A percentile compares a stretch with the other conserved stretches of the same genome.
These are phyloP conservation scores for Pseudomyrmex flavicornis DNA, from an alignment of 1,140 invertebrate species.

Conservation along the genomic window DNA sequence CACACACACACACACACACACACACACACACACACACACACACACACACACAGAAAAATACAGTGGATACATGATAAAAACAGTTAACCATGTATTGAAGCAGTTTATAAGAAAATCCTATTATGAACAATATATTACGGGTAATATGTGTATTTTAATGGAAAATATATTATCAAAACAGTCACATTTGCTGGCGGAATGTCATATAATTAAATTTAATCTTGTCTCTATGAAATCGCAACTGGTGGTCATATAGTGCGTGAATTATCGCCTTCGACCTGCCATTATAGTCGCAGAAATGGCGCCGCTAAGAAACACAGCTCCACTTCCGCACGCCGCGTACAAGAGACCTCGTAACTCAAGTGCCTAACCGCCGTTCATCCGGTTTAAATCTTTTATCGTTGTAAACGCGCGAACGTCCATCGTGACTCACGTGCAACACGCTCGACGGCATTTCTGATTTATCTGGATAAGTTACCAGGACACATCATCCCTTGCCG, in stretches of 20 bases:
- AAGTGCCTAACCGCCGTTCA: slow-evolving; percentile 38
- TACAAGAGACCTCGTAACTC: slow-evolving; percentile 23
- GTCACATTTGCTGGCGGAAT: slow-evolving; percentile 8
- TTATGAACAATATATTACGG: slow-evolving; percentile 12
- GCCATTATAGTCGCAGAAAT: slow-evolving; percentile 31
- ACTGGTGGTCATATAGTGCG: slow-evolving; percentile 1
- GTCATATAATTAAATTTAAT: slow-evolving; percentile 36
- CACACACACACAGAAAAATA: slow-evolving; percentile 16
- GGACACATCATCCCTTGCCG: slow-evolving; percentile 71
- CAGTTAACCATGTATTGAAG: slow-evolving; percentile 1
- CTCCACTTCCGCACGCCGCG: not conserved
- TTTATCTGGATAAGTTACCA: slow-evolving; percentile 76
- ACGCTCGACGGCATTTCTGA: slow-evolving; percentile 71
- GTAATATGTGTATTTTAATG: slow-evolving; percentile 10
- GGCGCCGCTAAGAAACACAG: slow-evolving; percentile 15
- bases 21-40: slow-evolving; percentile 21
- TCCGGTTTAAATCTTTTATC: slow-evolving; percentile 50
- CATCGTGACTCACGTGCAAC: slow-evolving; percentile 61
- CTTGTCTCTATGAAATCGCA: slow-evolving; percentile 22
- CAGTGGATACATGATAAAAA: not conserved
- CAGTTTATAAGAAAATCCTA: not conserved
- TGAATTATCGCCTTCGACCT: slow-evolving; percentile 39
- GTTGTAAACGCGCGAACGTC: slow-evolving; percentile 35
- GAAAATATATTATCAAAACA: slow-evolving; percentile 14
- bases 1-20: not conserved